These are phyloP conservation scores for Marmota monax DNA, from an alignment of 2,113 vertebrate species.

Conservation along the genomic window DNA sequence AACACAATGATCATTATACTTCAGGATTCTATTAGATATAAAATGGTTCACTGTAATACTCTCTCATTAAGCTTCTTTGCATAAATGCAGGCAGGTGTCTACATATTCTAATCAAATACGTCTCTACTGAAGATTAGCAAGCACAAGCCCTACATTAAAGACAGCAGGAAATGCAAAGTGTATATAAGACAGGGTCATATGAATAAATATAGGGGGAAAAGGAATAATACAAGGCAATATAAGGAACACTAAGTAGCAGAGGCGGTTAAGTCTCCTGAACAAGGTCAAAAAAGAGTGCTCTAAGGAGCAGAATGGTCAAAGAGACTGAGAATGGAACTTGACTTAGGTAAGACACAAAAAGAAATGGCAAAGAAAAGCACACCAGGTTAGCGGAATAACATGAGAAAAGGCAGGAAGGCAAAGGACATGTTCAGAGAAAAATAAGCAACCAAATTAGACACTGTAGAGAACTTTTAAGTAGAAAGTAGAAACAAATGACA, in stretches of 20 bases:
- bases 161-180: conserved; percentile 12
- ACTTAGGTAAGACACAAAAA: background rate
- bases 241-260: background rate
- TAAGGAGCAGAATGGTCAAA: background rate
- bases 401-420: background rate
- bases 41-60: conserved; percentile 2
- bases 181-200: background rate
- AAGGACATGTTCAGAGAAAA: background rate
- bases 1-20: background rate
- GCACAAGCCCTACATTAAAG: background rate
- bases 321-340: background rate
- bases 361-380: background rate
- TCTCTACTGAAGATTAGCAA: background rate
- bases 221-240: background rate
- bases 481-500: background rate
- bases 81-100: background rate
- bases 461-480: background rate
- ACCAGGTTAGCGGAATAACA: background rate
- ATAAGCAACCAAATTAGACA: background rate
- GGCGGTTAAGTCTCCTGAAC: background rate
- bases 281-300: background rate
- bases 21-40: background rate
- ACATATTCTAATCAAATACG: conserved; percentile 23
- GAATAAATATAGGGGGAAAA: background rate
- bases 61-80: background rate